Percentiles rank a stretch among this genome's conserved stretches.
Evolutionary conservation across 2,888 invertebrate species (phyloP).

Genomic region (Euspilapteryx auroguttella): DNA sequence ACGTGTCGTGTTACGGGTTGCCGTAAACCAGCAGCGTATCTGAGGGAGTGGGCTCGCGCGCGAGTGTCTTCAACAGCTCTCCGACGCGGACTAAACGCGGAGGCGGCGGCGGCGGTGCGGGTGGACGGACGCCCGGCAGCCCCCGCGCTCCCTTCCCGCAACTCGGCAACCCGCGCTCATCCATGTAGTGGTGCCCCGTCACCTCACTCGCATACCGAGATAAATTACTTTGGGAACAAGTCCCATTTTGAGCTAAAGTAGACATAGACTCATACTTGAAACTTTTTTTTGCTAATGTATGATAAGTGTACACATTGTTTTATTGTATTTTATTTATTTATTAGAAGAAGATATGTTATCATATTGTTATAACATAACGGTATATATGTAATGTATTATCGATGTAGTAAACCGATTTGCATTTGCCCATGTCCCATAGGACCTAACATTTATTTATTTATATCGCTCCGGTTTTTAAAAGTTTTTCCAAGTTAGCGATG

Average conservation of each 20-base stretch:
- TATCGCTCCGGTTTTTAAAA: no score
- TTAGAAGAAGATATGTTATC: no score
- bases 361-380: no score
- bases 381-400: no score
- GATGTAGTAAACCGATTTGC: no score
- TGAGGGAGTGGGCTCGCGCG: conserved; percentile 53
- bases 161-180: conserved; percentile 12
- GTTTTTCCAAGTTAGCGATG: no score
- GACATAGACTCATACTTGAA: no score
- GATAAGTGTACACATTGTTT: no score
- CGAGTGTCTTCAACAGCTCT: conserved; percentile 52
- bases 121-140: conserved; percentile 48
- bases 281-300: no score
- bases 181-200: conserved; percentile 12
- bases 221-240: conserved; percentile 49
- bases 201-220: conserved; percentile 34
- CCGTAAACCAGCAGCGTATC: conserved; percentile 62
- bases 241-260: conserved; percentile 41
- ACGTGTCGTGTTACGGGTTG: conserved; percentile 60
- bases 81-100: conserved; percentile 46
- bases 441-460: no score
- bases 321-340: no score
- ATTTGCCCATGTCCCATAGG: no score
- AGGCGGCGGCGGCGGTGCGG: conserved; percentile 37
- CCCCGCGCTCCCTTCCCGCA: conserved; percentile 14